Percentiles rank a stretch among this genome's conserved stretches.
Evolutionary conservation across 2,888 invertebrate genomes (phyloP).

Genomic region (Caprella mutica): DNA sequence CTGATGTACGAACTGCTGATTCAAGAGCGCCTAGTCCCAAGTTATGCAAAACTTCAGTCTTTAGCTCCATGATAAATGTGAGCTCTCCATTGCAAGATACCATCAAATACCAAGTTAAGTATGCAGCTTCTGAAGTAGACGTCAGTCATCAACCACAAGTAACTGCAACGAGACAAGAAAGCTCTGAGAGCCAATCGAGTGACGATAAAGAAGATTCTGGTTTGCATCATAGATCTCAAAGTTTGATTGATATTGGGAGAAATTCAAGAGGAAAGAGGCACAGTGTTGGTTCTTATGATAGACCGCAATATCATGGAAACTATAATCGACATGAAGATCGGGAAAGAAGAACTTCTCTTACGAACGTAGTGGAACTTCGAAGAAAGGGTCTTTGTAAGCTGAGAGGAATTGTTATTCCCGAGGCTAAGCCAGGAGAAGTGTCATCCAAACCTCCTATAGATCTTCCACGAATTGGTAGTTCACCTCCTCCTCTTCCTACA

Average conservation of each 20-base stretch:
- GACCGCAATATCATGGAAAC: conserved; percentile 6
- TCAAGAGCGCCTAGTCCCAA: conserved; percentile 7
- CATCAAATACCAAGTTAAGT: conserved; percentile 18
- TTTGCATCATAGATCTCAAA: conserved; percentile 46
- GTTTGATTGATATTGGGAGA: conserved; percentile 43
- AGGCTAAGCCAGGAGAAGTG: conserved; percentile 47
- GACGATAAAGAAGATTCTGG: conserved; percentile 34
- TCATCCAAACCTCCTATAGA: conserved; percentile 52
- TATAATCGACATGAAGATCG: conserved; percentile 19
- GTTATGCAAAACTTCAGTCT: conserved; percentile 24
- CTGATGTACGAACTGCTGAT: conserved; percentile 1
- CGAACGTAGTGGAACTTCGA: conserved; percentile 26
- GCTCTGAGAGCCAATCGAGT: neutral
- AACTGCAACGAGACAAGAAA: conserved; percentile 2
- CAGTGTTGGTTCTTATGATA: conserved; percentile 29
- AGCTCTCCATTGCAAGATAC: conserved; percentile 19
- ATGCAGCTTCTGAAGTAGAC: conserved; percentile 23
- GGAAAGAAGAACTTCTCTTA: conserved; percentile 20
- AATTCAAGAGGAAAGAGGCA: conserved; percentile 27
- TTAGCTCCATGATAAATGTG: conserved; percentile 33
- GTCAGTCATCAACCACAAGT: too few relatives aligned
- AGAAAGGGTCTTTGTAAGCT: conserved; percentile 51
- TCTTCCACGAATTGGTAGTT: conserved; percentile 70
- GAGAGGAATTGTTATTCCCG: conserved; percentile 77
- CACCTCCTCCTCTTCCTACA: conserved; percentile 44